Conservation (phyloP, 2,113 vertebrate genomes). For the Notothenia coriiceps region DNA sequence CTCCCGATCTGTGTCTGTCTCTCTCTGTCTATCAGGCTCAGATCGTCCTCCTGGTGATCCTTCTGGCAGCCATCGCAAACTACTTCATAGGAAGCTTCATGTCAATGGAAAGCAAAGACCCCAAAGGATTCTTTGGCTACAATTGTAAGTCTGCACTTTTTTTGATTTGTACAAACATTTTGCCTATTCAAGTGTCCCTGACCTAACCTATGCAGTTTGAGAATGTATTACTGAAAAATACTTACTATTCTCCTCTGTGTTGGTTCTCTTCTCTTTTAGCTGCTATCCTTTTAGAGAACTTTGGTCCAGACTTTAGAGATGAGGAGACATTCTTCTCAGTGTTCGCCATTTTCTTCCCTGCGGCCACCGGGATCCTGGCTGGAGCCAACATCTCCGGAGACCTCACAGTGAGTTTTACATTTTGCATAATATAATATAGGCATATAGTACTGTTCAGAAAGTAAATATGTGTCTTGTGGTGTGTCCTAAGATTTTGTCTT, state of each 20-base stretch:
- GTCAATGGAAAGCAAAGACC: slow-evolving; percentile 89
- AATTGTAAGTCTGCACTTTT: slow-evolving; percentile 80
- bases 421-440: slow-evolving; percentile 21
- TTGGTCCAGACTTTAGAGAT: slow-evolving; percentile 92
- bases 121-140: slow-evolving; percentile 96
- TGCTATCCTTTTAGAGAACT: slow-evolving; percentile 94
- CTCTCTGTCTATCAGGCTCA: slow-evolving; percentile 86
- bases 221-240: too few species aligned
- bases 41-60: slow-evolving; percentile 93
- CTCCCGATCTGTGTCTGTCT: neutral
- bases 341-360: slow-evolving; percentile 98
- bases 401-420: slow-evolving; percentile 86
- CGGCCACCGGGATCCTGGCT: slow-evolving; percentile 97
- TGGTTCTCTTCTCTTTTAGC: slow-evolving; percentile 68
- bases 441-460: neutral
- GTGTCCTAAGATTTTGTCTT: too few species aligned
- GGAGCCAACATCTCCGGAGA: slow-evolving; percentile 99
- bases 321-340: slow-evolving; percentile 93
- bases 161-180: neutral
- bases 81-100: slow-evolving; percentile 95
- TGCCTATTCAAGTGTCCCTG: neutral
- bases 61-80: slow-evolving; percentile 91
- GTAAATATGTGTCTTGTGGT: neutral
- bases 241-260: neutral
- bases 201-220: neutral